Evolutionary conservation across 2,797 vertebrate genomes (phyloP), one percentile per base, ranked within the genome.

Genomic region (Pogonophryne albipinna): DNA sequence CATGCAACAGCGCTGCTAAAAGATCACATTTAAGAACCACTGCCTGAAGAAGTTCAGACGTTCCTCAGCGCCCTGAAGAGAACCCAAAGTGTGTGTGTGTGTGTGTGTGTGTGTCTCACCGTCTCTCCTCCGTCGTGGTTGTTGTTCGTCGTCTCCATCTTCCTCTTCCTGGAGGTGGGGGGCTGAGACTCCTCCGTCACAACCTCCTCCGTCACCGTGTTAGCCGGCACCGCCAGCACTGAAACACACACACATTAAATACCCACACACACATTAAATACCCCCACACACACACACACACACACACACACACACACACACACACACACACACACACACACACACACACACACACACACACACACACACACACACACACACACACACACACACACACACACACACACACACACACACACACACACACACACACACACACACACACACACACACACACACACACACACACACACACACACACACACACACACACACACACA

Each of bases 161-260:
- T 96, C 56, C 91, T 93, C 87, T 95, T 97, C 90, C 96, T 96
- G 66, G 91, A 88, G 1, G 94, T 89, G 0, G 88, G 95, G 2
- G 92, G 76, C 57, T 95, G 94, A 0, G 87, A 82, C 16, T 95
- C 94, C 66, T 94, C 95, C 1, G 88, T 83, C 50, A 96, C 76
- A 46, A 95, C 87, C 77, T 97, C 97, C 82, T 97, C 97, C 9
- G 95, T 93, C 66, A 96, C 94, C 2, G 96, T 95, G 86, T 95
- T 96, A 67, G 96, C 94, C 23, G 96, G 96, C 44, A 97, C 94
- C 8, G 96, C 95, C 53, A 98, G 82, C 93, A 96, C 97, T 99
- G 80, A 42, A 10, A 15, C 3, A 57, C 38, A 51, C 23, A 44
- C 58, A 38, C 9, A 38, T 17, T 10, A 31, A 38, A 17, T 14